Evolutionary conservation across 2,797 vertebrate genomes (phyloP), one percentile per base, ranked within the genome.

Genomic region (Microtus agrestis): DNA sequence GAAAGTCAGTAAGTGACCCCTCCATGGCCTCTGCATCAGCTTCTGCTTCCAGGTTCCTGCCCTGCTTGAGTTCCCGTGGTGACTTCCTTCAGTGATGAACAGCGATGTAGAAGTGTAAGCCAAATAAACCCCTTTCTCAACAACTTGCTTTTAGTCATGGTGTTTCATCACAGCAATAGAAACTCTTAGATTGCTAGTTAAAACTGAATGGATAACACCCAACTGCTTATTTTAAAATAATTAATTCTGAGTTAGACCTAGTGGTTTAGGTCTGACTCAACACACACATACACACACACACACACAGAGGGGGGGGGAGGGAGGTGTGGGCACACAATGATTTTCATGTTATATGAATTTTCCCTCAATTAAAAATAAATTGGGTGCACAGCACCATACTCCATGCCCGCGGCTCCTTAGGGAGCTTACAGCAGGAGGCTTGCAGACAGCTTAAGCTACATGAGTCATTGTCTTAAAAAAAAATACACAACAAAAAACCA

Each of bases 311-410:
- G 9, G 46, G 46, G 9, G 46, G 46, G 14, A 54, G 51, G 3
- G 51, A 54, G 51, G 17, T 56, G 54, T 19, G 56, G 21, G 21
- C 21, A 59, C 56, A 59, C 56, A 8, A 59, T 65, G 34, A 13
- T 27, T 87, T 93, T 92, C 48, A 67, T 17, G 54, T 31, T 73
- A 51, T 1, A 13, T 63, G 21, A 86, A 65, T 56, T 95, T 87
- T 84, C 93, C 9, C 93, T 76, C 21, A 87, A 71, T 46, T 40
- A 63, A 88, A 81, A 84, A 89, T 73, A 56, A 89, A 74, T 37
- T 40, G 34, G 15, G 9, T n/a, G n/a, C 23, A 76, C 14, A 37
- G 43, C 9, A 4, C 9, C 46, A 51, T 4, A 29, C 4, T 54
- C 4, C 43, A 25, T n/a, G 46, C 40, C 9, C 11, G 0, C 4